Conservation (phyloP, 92 coral and sea anemone genomes). For the Hydrozoanthus gracilis region DNA sequence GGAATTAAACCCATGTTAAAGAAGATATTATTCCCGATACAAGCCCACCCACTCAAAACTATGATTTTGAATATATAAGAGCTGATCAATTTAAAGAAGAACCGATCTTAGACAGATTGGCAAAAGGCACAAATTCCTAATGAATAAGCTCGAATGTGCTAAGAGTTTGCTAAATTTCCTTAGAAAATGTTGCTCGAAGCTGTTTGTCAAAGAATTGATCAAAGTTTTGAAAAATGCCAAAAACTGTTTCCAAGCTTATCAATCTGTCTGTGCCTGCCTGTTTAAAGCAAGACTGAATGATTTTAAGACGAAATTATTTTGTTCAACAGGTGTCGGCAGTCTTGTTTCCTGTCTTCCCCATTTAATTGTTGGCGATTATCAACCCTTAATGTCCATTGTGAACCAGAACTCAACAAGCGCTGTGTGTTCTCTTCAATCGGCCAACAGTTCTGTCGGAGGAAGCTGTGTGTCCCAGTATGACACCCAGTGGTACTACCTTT, state of each 20-base stretch:
- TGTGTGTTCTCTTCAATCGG: background rate
- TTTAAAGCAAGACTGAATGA: background rate
- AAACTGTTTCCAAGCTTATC: background rate
- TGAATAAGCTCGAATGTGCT: too few relatives aligned
- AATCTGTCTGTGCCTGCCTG: background rate
- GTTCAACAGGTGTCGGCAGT: conserved; percentile 66
- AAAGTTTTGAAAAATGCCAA: too few relatives aligned
- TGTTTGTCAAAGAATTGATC: too few relatives aligned
- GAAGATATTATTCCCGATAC: too few relatives aligned
- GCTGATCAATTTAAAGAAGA: too few relatives aligned
- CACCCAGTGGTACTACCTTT: conserved; percentile 74
- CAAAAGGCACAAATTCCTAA: too few relatives aligned
- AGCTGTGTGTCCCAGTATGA: conserved; percentile 69
- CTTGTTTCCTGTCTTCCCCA: conserved; percentile 78
- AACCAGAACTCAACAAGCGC: background rate
- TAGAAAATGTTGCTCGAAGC: too few relatives aligned
- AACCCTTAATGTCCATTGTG: conserved; percentile 46
- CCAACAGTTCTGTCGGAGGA: conserved; percentile 41
- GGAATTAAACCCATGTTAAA: background rate
- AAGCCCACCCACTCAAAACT: too few relatives aligned
- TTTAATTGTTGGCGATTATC: conserved; percentile 67
- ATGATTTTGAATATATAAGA: too few relatives aligned
- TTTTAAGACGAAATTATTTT: background rate
- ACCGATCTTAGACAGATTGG: too few relatives aligned
- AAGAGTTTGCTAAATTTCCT: too few relatives aligned